These are phyloP conservation scores for Agonopterix alstromeriana DNA, from an alignment of 2,888 invertebrate genomes.

Conservation along the genomic window DNA sequence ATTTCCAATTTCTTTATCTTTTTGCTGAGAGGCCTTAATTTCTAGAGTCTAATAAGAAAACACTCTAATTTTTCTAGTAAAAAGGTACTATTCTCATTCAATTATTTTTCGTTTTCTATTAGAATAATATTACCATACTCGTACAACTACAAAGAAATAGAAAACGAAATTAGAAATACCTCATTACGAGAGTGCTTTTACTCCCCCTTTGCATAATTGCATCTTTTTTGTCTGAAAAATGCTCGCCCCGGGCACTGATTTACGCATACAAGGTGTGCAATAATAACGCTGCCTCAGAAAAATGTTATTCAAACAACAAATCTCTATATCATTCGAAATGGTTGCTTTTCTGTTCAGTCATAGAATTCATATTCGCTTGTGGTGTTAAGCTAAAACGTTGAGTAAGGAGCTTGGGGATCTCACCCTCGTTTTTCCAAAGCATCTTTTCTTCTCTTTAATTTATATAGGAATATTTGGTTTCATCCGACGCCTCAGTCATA, in stretches of 20 bases:
- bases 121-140: background rate
- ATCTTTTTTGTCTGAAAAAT: conserved; percentile 71
- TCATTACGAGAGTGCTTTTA: conserved; percentile 43
- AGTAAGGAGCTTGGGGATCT: conserved; percentile 67
- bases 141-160: background rate
- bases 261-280: conserved; percentile 77
- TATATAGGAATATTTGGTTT: conserved; percentile 72
- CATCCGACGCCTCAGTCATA: conserved; percentile 55
- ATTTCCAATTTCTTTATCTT: too few relatives aligned
- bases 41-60: too few relatives aligned
- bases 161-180: conserved; percentile 35
- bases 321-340: conserved; percentile 22
- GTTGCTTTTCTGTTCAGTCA: conserved; percentile 23
- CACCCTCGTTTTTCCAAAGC: conserved; percentile 63
- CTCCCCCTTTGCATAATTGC: conserved; percentile 68
- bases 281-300: conserved; percentile 68
- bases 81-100: background rate
- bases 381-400: conserved; percentile 52
- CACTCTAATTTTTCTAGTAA: too few relatives aligned
- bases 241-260: conserved; percentile 70
- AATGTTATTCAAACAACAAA: conserved; percentile 52
- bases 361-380: conserved; percentile 38
- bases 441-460: conserved; percentile 70
- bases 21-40: too few relatives aligned
- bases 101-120: background rate